Percentiles rank a stretch among this genome's conserved stretches.
phyloP scores from a whole-genome alignment of 2,797 vertebrate species.

The Lophius americanus region DNA sequence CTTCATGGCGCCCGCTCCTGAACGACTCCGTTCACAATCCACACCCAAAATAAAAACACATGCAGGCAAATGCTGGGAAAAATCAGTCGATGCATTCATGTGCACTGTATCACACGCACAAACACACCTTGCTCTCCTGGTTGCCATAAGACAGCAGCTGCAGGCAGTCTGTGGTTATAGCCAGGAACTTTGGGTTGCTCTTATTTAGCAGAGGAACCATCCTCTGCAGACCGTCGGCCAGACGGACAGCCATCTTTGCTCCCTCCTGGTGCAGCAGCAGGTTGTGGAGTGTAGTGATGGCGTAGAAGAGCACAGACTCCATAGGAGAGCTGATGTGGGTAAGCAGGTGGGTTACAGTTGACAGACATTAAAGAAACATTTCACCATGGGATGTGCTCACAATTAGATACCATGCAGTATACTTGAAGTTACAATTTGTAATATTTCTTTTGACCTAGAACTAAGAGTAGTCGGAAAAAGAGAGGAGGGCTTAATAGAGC shows the following conservation, averaged over 20 bases:
- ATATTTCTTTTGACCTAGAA: neutral
- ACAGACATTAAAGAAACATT: too few relatives aligned
- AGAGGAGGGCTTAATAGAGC: neutral
- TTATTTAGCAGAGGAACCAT: constrained; percentile 99
- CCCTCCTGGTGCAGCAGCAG: constrained; percentile 98
- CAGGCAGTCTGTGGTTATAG: constrained; percentile 98
- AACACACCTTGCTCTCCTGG: constrained; percentile 95
- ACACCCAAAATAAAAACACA: constrained; percentile 58
- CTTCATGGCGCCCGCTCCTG: constrained; percentile 14
- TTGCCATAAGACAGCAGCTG: constrained; percentile 97
- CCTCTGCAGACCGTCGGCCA: constrained; percentile 95
- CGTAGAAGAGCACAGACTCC: constrained; percentile 96
- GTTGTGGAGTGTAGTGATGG: constrained; percentile 99
- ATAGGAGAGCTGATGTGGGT: constrained; percentile 87
- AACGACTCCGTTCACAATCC: constrained; percentile 55
- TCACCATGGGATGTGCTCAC: too few relatives aligned
- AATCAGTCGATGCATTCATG: neutral
- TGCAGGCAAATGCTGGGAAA: constrained; percentile 34
- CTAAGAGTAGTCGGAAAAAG: neutral
- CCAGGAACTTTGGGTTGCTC: constrained; percentile 96
- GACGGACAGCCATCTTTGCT: constrained; percentile 97
- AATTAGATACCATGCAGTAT: neutral
- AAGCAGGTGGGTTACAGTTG: neutral
- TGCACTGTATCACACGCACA: neutral
- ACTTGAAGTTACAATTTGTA: neutral